Conservation (phyloP, 2,797 vertebrate species). For the Mus minutoides region DNA sequence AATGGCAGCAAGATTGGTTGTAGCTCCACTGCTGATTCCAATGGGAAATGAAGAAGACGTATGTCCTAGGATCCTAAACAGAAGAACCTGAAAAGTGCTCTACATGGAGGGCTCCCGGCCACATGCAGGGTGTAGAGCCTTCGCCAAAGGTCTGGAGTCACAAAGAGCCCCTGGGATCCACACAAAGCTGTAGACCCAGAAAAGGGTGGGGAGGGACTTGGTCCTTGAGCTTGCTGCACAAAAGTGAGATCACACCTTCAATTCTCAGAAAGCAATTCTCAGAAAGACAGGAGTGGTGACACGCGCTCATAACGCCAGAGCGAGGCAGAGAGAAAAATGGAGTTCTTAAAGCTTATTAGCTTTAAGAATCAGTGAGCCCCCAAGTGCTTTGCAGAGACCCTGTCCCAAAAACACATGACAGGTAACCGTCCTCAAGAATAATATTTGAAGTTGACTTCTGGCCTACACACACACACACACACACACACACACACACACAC, state of each 20-base stretch:
- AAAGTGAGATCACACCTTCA: background rate
- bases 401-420: background rate
- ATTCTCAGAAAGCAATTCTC: background rate
- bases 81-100: background rate
- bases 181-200: background rate
- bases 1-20: background rate
- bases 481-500: background rate
- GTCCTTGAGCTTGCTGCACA: background rate
- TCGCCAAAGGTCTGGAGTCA: background rate
- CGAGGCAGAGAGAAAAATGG: background rate
- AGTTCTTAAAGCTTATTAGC: background rate
- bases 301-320: background rate
- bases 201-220: background rate
- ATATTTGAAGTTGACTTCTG: background rate
- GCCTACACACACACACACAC: background rate
- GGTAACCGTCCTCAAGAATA: background rate
- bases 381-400: background rate
- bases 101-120: background rate
- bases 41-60: background rate
- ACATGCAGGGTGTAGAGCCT: background rate
- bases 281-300: background rate
- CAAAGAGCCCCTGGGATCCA: background rate
- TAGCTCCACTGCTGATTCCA: background rate
- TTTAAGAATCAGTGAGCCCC: background rate
- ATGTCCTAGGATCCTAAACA: background rate